Conservation (phyloP, 2,888 invertebrate species). For the Steinernema hermaphroditum region DNA sequence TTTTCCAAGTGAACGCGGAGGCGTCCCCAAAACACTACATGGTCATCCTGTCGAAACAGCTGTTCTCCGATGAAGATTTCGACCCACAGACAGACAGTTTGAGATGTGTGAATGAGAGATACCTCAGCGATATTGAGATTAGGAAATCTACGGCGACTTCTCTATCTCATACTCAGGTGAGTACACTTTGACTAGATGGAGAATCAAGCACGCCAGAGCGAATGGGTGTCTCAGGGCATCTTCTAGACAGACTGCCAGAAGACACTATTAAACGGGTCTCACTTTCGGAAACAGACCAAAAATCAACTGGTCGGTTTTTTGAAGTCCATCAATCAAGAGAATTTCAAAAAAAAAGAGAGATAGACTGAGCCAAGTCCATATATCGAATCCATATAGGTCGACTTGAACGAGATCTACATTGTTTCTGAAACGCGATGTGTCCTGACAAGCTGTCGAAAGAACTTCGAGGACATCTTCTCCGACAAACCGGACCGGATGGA, state of each 20-base stretch:
- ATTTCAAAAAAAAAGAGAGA: no score
- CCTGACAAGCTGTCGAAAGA: conserved; percentile 28
- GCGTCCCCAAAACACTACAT: neutral
- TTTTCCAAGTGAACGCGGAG: neutral
- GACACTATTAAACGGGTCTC: no score
- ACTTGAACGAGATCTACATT: conserved; percentile 33
- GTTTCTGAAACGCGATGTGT: conserved; percentile 34
- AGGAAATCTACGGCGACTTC: neutral
- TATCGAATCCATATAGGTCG: neutral
- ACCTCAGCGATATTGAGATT: neutral
- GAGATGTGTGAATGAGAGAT: neutral
- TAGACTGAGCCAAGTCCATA: no score
- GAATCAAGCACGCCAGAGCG: no score
- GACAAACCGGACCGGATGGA: conserved; percentile 26
- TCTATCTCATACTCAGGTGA: neutral
- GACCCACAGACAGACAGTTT: neutral
- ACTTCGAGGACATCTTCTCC: conserved; percentile 33
- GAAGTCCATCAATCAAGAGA: no score
- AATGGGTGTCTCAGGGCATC: no score
- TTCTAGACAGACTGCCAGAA: no score
- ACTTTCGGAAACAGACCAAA: no score
- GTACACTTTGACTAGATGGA: neutral
- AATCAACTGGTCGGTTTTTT: no score
- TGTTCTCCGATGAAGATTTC: neutral
- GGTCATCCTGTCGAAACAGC: neutral